phyloP scores from a whole-genome alignment of 2,888 invertebrate genomes.

The Maniola hyperantus region DNA sequence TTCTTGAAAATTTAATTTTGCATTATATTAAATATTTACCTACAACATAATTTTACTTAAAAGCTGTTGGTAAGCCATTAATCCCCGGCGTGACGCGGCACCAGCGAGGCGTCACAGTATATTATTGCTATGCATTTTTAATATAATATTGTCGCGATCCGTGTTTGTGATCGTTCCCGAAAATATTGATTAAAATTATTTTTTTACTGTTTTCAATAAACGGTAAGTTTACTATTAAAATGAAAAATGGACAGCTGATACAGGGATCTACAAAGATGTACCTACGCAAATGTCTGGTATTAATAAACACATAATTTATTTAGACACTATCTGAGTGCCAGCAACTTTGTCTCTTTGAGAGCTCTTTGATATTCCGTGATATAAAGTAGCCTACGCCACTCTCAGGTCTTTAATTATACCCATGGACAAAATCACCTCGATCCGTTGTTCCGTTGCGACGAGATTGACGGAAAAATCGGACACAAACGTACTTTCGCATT shows the following conservation, averaged over 20 bases:
- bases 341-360: too few relatives aligned
- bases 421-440: too few relatives aligned
- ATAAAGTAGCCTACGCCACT: too few relatives aligned
- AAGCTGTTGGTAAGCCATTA: constrained; percentile 30
- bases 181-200: constrained; percentile 21
- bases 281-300: too few relatives aligned
- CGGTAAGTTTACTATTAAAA: neutral
- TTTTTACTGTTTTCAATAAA: neutral
- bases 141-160: constrained; percentile 28
- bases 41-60: constrained; percentile 24
- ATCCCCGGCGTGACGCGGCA: constrained; percentile 27
- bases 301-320: too few relatives aligned
- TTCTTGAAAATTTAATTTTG: neutral
- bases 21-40: constrained; percentile 2
- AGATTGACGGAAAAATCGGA: too few relatives aligned
- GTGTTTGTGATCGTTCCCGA: constrained; percentile 24
- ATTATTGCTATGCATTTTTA: constrained; percentile 33
- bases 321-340: too few relatives aligned
- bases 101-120: constrained; percentile 25
- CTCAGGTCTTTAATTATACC: too few relatives aligned
- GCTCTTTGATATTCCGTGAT: too few relatives aligned
- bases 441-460: too few relatives aligned
- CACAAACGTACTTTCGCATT: too few relatives aligned
- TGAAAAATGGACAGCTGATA: neutral
- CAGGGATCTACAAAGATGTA: neutral